These are phyloP conservation scores for Mystacides longicornis DNA, from an alignment of 2,888 invertebrate species.

Conservation along the genomic window DNA sequence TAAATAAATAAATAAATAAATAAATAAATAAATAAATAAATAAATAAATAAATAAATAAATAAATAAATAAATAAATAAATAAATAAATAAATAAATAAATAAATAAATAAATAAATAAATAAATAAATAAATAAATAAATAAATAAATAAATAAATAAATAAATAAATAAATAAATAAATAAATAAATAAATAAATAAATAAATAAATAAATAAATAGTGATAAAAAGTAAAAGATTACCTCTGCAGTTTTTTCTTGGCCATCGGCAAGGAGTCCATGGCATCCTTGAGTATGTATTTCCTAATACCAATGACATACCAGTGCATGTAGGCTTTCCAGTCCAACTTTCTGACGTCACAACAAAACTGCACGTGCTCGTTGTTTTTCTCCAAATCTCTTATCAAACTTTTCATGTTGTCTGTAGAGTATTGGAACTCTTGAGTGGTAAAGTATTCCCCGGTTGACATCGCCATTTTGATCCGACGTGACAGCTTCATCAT, in stretches of 20 bases:
- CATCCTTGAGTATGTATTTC: conserved; percentile 73
- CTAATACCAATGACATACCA: conserved; percentile 79
- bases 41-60: not conserved
- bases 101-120: not conserved
- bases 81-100: not conserved
- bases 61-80: not conserved
- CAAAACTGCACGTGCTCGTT: conserved; percentile 56
- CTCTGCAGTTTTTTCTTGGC: conserved; percentile 60
- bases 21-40: not conserved
- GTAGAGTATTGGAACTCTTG: conserved; percentile 77
- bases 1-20: not conserved
- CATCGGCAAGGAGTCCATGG: conserved; percentile 52
- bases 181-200: not conserved
- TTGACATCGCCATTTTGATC: conserved; percentile 68
- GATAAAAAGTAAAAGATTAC: conserved; percentile 34
- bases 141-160: not conserved
- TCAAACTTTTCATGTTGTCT: conserved; percentile 53
- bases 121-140: not conserved
- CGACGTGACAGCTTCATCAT: conserved; percentile 79
- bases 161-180: not conserved
- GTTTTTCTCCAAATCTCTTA: conserved; percentile 43
- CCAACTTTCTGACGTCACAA: conserved; percentile 57
- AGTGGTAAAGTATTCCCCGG: conserved; percentile 77
- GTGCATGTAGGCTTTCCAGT: conserved; percentile 75
- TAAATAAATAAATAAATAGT: not conserved